Evolutionary conservation across 2,113 vertebrate species (phyloP).

Genomic region (Mesembrinibis cayennensis): DNA sequence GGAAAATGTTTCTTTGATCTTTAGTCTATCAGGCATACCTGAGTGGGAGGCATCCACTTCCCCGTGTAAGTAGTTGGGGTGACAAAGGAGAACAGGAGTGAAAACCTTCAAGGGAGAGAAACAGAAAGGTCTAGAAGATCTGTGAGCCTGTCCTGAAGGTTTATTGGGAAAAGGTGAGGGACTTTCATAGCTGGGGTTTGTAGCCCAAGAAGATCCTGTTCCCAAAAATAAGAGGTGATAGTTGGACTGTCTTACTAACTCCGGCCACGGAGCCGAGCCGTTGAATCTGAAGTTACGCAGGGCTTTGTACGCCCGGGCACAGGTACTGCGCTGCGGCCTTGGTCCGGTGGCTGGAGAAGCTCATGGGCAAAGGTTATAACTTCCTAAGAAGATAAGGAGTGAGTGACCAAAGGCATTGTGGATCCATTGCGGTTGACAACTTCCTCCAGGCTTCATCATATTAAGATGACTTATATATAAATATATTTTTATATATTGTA

Average conservation of each 20-base stretch:
- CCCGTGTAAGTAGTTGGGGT: not conserved
- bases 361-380: not conserved
- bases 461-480: not conserved
- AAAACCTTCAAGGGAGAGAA: not conserved
- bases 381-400: not conserved
- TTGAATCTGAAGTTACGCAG: not conserved
- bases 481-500: not conserved
- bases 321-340: not conserved
- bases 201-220: not conserved
- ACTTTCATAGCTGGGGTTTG: not conserved
- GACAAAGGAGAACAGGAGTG: not conserved
- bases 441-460: not conserved
- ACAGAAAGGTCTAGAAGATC: not conserved
- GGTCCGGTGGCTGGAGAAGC: not conserved
- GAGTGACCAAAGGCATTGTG: rapidly evolving
- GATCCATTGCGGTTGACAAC: not conserved
- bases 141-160: not conserved
- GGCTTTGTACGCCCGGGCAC: not conserved
- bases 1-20: not conserved
- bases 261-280: not conserved
- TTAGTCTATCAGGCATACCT: not conserved
- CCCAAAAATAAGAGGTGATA: rapidly evolving
- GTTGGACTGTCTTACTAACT: not conserved
- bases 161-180: not conserved
- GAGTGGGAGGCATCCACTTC: not conserved